phyloP scores from a whole-genome alignment of 30 jellyfish, hydroid and myxozoan genomes.

The Catostylus mosaicus region DNA sequence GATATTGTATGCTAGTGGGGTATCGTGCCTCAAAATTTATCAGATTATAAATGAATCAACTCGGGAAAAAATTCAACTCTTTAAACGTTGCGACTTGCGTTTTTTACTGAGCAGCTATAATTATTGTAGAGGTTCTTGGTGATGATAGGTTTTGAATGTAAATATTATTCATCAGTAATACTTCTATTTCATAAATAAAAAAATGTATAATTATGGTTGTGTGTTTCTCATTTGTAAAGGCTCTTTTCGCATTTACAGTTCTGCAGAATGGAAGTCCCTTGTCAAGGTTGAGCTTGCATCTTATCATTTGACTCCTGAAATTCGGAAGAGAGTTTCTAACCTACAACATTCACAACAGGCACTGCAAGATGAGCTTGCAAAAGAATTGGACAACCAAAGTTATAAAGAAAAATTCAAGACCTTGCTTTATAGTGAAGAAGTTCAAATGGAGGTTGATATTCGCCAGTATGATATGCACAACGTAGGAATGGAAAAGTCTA shows the following conservation, averaged over 20 bases:
- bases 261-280: not conserved
- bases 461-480: constrained; percentile 12
- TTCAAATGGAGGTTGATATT: not conserved
- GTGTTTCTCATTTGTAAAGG: no score
- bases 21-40: no score
- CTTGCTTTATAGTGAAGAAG: constrained; percentile 3
- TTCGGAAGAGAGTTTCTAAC: not conserved
- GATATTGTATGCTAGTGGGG: no score
- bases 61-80: no score
- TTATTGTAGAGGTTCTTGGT: no score
- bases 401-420: constrained; percentile 1
- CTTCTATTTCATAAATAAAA: no score
- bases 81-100: no score
- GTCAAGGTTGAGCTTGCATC: not conserved
- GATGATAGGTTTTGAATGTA: no score
- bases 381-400: not conserved
- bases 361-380: not conserved
- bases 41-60: no score
- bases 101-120: no score
- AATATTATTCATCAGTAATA: no score
- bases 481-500: not conserved
- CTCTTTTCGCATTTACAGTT: not conserved
- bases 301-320: not conserved
- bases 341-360: not conserved
- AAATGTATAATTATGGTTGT: no score